phyloP scores from a whole-genome alignment of 2,888 invertebrate species.

The Drosophila pseudotakahashii region DNA sequence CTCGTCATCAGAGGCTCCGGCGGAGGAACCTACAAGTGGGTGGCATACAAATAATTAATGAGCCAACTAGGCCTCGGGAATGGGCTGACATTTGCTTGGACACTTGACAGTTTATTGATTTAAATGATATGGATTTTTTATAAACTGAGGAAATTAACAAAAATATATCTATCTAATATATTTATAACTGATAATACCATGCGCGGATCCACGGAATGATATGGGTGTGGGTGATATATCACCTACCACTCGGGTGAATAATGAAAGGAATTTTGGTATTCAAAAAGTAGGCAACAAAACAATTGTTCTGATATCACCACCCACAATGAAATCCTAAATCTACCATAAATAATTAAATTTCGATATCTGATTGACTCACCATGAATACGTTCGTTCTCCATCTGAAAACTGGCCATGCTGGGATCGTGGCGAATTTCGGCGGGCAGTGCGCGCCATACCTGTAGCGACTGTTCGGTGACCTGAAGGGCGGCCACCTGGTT shows the following conservation, averaged over 20 bases:
- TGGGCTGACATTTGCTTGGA: conserved; percentile 19
- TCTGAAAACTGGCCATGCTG: conserved; percentile 86
- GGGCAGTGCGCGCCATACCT: conserved; percentile 88
- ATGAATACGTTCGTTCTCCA: conserved; percentile 83
- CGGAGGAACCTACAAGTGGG: conserved; percentile 61
- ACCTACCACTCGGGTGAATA: too few species aligned
- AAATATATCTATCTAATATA: too few species aligned
- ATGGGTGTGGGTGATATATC: too few species aligned
- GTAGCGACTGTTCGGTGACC: conserved; percentile 87
- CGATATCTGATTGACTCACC: conserved; percentile 69
- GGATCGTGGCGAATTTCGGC: conserved; percentile 89
- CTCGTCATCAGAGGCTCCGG: conserved; percentile 59
- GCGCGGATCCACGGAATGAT: too few species aligned
- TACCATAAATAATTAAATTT: background rate
- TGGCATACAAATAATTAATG: conserved; percentile 37
- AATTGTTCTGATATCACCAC: too few species aligned
- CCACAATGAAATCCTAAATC: too few species aligned
- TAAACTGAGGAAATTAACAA: too few species aligned
- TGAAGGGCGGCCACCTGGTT: conserved; percentile 82
- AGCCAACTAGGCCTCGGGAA: background rate
- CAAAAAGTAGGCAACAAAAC: too few species aligned
- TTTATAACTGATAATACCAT: too few species aligned
- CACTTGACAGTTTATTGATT: conserved; percentile 50
- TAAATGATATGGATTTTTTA: background rate
- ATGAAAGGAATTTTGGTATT: too few species aligned